Base-by-base conservation (phyloP, 2,113 vertebrate species). In the Hypomesus transpacificus region DNA sequence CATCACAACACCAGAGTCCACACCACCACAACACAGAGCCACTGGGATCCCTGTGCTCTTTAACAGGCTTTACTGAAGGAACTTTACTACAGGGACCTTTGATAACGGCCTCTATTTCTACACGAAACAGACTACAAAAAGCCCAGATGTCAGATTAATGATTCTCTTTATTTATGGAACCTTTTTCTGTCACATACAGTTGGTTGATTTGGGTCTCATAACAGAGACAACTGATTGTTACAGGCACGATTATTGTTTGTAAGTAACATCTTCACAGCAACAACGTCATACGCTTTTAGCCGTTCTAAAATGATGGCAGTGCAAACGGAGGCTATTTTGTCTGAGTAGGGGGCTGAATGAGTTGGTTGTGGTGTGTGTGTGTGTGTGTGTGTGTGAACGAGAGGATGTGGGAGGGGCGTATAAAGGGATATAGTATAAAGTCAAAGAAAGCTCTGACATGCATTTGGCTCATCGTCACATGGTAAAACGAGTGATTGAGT, bases 401-500 rank as follows among this genome's bases (percentile, higher is more conserved):
- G 63, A 70, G 81, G 71, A 81, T 75, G 73, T 87, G 80, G 75
- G 80, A 81, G 82, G 78, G 71, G 77, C 71, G 78, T 81, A 89
- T 85, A 46, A 46, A 46, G 9, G 9, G 39, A 46, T 13, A 46
- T 46, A 46, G 39, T 46, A 46, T 11, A 82, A 88, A 84, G 74
- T 85, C 75, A 81, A 79, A 56, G 74, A 85, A 88, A 83, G 80
- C 87, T 76, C 85, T 87, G 85, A 89, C 83, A 84, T 57, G 82
- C 87, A 89, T 91, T 86, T 91, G 87, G 87, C 88, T 90, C 87
- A 75, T 90, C 79, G 69, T 91, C 87, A 86, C 84, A 78, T 80
- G 60, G 77, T 56, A 66, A 80, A 86, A 69, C 59, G 59, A 80
- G 79, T 80, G 87, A 88, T 91, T 87, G 85, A 92, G 86, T 90